Evolutionary conservation across 2,113 vertebrate genomes (phyloP), one percentile per base, ranked within the genome.

Genomic region (Charina bottae): DNA sequence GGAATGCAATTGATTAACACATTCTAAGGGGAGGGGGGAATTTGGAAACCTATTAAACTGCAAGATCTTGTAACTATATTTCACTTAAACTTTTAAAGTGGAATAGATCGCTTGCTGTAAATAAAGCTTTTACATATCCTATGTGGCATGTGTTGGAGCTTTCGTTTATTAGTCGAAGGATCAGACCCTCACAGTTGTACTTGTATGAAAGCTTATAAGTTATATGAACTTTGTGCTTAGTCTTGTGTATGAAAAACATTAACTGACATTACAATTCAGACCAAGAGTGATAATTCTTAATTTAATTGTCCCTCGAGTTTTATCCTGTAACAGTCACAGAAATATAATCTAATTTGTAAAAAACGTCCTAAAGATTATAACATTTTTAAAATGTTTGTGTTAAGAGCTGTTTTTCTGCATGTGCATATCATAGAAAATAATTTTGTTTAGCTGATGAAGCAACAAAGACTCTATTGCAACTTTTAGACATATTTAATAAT

Each of bases 401-500:
- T n/a, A n/a, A 33, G 10, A 24, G 53, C 33, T 15, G 46, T 15
- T 83, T 83, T 56, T 42, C 56, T 24, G 24, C 10, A 54, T 60
- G 72, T 78, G 33, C 17, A 21, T 78, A 56, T 23, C 68, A 6
- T 26, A 2, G 6, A 68, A 42, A 85, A 59, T 33, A 85, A 59
- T 33, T 12, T 54, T 68, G 11, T 88, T 64, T 10, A 42, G 21
- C 33, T 3, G 5, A 83, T 90, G 26, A 85, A 89, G 4, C 33
- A 89, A 94, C 87, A 62, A 26, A 90, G 28, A 62, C 11, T 55
- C 0, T 11, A 23, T 0, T 4, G 10, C 49, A 85, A 2, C 26
- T 90, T 92, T 83, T 92, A 54, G n/a, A 91, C 88, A 84, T 92
- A 2, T 15, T 68, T 96, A 95, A 89, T 85, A 96, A 95, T 0